Conservation (phyloP, 2,113 vertebrate species). For the Rhinichthys klamathensis region DNA sequence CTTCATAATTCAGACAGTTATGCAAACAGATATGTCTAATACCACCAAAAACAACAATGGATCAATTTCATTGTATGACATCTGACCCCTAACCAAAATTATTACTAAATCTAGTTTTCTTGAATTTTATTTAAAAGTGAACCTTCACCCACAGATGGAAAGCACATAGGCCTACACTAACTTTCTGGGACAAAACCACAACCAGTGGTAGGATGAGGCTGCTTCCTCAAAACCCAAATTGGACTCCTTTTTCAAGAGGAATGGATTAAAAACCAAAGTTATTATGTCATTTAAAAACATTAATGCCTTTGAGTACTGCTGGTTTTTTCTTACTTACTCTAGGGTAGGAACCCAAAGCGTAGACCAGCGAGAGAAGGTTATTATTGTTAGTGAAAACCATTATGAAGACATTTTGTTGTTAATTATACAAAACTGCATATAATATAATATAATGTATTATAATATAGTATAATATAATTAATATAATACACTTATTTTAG, state of each 20-base stretch:
- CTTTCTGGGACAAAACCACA: constrained; percentile 59
- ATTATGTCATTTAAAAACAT: constrained; percentile 63
- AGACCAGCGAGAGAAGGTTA: constrained; percentile 45
- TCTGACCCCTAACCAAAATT: not conserved
- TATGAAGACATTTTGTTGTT: not conserved
- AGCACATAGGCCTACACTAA: constrained; percentile 62
- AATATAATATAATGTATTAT: not conserved
- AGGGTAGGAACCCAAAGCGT: constrained; percentile 57
- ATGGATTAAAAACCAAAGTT: constrained; percentile 62
- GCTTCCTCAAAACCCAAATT: constrained; percentile 65
- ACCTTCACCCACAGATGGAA: constrained; percentile 57
- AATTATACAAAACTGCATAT: not conserved
- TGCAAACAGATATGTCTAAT: not conserved
- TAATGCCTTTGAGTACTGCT: constrained; percentile 54
- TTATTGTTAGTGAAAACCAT: not conserved
- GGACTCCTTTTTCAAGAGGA: constrained; percentile 55
- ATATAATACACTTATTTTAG: too few species aligned
- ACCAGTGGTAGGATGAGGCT: constrained; percentile 60
- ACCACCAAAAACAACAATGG: not conserved
- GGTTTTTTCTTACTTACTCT: constrained; percentile 60
- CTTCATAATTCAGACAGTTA: not conserved
- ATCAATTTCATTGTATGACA: not conserved
- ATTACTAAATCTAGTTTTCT: constrained; percentile 2
- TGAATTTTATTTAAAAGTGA: constrained; percentile 1
- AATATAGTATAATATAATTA: too few species aligned